Conservation (phyloP, 2,113 vertebrate genomes). For the Agelaius tricolor region DNA sequence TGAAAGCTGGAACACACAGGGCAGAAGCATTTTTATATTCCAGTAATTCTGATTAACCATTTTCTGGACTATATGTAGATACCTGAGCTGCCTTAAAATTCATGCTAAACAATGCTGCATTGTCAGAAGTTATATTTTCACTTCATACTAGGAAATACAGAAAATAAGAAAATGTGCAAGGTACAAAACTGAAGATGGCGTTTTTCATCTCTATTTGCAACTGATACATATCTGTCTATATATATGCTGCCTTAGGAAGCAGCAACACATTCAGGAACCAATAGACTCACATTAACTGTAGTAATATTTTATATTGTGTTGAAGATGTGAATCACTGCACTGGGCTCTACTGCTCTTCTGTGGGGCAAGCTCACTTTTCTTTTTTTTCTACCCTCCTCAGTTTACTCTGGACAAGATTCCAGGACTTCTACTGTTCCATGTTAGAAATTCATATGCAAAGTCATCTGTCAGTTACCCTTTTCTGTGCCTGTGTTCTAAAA, state of each 20-base stretch:
- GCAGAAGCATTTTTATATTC: not conserved
- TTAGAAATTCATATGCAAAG: not conserved
- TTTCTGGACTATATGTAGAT: not conserved
- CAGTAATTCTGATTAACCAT: not conserved
- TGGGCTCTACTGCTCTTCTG: not conserved
- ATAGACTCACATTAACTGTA: not conserved
- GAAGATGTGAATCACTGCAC: not conserved
- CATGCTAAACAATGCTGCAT: not conserved
- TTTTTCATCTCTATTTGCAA: not conserved
- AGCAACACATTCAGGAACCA: not conserved
- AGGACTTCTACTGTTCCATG: not conserved
- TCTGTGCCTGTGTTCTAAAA: not conserved
- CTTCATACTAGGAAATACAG: not conserved
- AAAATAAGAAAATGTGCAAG: not conserved
- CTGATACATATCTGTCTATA: not conserved
- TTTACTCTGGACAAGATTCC: not conserved
- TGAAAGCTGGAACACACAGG: not conserved
- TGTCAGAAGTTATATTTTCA: not conserved
- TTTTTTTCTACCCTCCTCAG: not conserved
- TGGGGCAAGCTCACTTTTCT: not conserved
- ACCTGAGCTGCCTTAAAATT: not conserved
- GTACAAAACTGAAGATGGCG: not conserved
- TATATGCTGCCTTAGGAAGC: not conserved
- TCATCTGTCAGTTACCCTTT: not conserved
- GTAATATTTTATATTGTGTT: not conserved